Base-by-base conservation (phyloP, 2,888 invertebrate genomes). In the Dorcus parallelipipedus region DNA sequence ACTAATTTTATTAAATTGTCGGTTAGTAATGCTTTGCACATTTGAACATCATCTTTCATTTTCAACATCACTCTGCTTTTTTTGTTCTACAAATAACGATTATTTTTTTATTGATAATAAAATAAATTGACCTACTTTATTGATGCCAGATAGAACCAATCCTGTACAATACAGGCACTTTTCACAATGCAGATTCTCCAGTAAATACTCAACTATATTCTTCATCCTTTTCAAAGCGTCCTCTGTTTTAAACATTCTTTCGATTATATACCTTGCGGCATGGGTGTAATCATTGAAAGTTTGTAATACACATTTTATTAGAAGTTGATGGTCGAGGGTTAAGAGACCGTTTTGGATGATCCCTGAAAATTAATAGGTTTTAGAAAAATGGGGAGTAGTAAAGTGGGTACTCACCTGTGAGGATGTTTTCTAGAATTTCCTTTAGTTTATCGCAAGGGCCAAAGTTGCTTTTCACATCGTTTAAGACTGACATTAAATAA, bases 401-500 rank as follows among this genome's bases (percentile, higher is more conserved):
- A 41, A 20, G 9, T 4, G 8, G 9, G 10, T n/a, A 62, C 61
- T 63, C 66, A 74, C 75, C 74, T 59, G 72, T 64, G 43, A 75
- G 64, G 14, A 68, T 54, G 41, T 53, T 62, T 64, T 71, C 61
- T 17, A 49, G 14, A 54, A 56, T 33, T 50, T 63, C 49, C 43
- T 51, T 9, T 20, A 17, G 20, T 10, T 49, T 53, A 17, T 38
- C 49, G 9, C 38, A n/a, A 33, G 42, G 20, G 10, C 20, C 3
- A n/a, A 33, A 41, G 23, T 64, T 51, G 26, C 20, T 49, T 48
- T 49, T 61, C 33, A 74, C 53, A 64, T 76, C 74, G 53, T 58
- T 67, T 49, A 70, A 68, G 33, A 77, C 56, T 8, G 72, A 64
- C 52, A 71, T 62, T 9, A 77, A 62, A 63, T 71, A 73, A 10